These are phyloP conservation scores for Chiloscyllium plagiosum DNA, from an alignment of 2,113 vertebrate genomes.

Conservation along the genomic window DNA sequence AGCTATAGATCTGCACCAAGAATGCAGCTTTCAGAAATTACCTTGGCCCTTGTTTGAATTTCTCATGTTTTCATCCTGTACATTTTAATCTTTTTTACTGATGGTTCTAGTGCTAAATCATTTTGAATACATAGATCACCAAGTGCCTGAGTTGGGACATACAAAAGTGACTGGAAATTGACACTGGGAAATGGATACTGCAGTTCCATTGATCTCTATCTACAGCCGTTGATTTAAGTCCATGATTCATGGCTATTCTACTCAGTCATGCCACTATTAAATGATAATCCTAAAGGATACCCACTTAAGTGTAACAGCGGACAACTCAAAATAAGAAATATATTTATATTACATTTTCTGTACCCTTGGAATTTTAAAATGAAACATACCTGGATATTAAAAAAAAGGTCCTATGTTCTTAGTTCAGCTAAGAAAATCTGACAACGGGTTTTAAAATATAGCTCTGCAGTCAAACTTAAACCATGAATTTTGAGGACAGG, in stretches of 20 bases:
- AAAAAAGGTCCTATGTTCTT: not conserved
- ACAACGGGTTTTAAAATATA: not conserved
- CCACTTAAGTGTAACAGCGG: not conserved
- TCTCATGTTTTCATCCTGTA: not conserved
- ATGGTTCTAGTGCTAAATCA: slow-evolving; percentile 19
- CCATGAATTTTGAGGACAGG: not conserved
- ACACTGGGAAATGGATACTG: slow-evolving; percentile 23
- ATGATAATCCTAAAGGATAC: not conserved
- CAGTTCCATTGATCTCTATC: slow-evolving; percentile 31
- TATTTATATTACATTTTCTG: not conserved
- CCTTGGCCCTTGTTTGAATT: not conserved
- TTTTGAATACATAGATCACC: slow-evolving; percentile 9
- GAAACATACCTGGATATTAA: not conserved
- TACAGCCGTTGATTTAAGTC: slow-evolving; percentile 10
- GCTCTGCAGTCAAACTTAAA: not conserved
- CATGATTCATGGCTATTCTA: not conserved
- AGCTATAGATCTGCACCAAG: not conserved
- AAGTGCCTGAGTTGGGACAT: slow-evolving; percentile 14
- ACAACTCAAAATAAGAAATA: not conserved
- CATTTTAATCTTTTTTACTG: slow-evolving; percentile 26
- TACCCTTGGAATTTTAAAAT: slow-evolving; percentile 13
- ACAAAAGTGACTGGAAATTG: slow-evolving; percentile 29
- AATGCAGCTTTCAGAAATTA: not conserved
- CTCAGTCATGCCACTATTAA: slow-evolving; percentile 14
- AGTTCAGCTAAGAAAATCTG: not conserved